A percentile compares a stretch with the other conserved stretches of the same genome.
phyloP scores from a whole-genome alignment of 2,888 invertebrate genomes.

The Hipparchia semele region DNA sequence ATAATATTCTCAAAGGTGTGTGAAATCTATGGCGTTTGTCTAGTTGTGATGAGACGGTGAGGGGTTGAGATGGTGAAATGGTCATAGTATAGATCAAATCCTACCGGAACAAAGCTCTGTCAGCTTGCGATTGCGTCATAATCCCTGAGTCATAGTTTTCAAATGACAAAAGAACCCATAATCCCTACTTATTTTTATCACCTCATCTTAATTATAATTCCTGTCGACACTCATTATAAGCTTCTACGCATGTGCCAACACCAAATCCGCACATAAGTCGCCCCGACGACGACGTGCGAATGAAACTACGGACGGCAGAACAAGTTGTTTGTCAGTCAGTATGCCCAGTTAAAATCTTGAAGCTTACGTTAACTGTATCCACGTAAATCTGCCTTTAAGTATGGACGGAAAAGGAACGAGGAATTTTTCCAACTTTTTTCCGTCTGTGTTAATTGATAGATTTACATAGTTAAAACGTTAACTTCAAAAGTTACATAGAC shows the following conservation, averaged over 20 bases:
- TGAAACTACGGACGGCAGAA: neutral
- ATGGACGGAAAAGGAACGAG: no score
- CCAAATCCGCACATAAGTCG: neutral
- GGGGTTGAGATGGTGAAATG: neutral
- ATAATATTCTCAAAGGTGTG: no score
- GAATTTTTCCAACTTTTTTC: no score
- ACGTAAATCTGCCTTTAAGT: no score
- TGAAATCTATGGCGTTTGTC: no score
- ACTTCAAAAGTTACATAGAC: no score
- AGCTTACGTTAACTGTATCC: no score
- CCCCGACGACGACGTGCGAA: neutral
- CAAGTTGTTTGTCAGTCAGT: neutral
- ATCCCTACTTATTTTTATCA: slow-evolving; percentile 27
- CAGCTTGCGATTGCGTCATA: neutral
- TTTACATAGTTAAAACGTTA: no score
- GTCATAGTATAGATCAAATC: neutral
- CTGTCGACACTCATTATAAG: slow-evolving; percentile 26
- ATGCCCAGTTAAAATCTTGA: no score
- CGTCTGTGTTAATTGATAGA: no score
- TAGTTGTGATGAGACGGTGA: no score
- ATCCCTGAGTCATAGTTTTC: neutral
- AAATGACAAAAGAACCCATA: neutral
- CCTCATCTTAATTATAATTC: slow-evolving; percentile 40
- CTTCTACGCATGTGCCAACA: neutral
- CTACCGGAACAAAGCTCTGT: neutral